Evolutionary conservation across 2,113 vertebrate species (phyloP).

Genomic region (Equus przewalskii): DNA sequence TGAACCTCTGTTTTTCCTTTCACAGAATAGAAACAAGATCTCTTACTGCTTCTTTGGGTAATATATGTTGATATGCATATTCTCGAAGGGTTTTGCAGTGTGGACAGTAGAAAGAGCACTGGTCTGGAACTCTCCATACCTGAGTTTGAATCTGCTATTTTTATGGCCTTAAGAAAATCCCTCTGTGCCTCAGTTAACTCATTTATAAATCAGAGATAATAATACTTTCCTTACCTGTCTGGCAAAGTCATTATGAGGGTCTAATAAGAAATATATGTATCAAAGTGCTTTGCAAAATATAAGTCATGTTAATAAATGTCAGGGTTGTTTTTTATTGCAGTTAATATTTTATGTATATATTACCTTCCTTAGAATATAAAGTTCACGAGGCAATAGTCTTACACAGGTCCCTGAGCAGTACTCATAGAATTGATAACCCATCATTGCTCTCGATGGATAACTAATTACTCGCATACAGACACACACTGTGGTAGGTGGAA

Average conservation of each 20-base stretch:
- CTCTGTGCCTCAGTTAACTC: background rate
- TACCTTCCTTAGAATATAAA: background rate
- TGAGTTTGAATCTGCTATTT: background rate
- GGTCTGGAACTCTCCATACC: background rate
- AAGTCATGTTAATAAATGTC: background rate
- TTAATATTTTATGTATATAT: constrained; percentile 16
- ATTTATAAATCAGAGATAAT: constrained; percentile 17
- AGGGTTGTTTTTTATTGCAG: background rate
- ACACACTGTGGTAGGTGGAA: background rate
- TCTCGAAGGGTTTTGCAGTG: background rate
- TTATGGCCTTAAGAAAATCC: background rate
- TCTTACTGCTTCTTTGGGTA: background rate
- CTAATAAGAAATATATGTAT: background rate
- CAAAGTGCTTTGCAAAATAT: background rate
- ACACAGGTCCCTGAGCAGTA: background rate
- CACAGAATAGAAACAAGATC: background rate
- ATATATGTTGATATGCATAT: background rate
- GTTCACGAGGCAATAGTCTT: background rate
- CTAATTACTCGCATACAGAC: background rate
- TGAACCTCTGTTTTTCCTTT: background rate
- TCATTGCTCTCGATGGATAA: background rate
- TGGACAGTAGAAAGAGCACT: background rate
- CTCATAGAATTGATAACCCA: background rate
- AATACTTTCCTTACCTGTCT: background rate
- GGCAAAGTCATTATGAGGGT: background rate